Evolutionary conservation across 1,140 invertebrate species (phyloP).

Genomic region (Rhopalosiphum padi): DNA sequence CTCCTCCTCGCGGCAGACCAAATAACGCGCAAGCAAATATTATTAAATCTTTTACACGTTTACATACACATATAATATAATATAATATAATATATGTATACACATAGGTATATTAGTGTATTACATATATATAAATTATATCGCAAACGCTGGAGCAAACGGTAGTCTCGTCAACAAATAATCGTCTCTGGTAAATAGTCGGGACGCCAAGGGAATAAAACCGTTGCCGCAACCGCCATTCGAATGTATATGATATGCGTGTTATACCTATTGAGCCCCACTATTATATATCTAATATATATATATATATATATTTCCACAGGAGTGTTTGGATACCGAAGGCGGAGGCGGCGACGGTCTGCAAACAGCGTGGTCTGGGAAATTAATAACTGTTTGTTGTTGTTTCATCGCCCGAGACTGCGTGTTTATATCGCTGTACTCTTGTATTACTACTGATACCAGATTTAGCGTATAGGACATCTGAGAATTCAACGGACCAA

Average conservation of each 20-base stretch:
- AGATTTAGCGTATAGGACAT: background rate
- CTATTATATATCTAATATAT: background rate
- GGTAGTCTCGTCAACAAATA: conserved; percentile 39
- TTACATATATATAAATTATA: background rate
- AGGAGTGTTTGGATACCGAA: conserved; percentile 28
- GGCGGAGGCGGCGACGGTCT: background rate
- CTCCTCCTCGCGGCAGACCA: background rate
- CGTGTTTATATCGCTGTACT: background rate
- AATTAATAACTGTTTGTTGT: conserved; percentile 44
- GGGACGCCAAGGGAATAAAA: background rate
- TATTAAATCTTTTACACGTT: background rate
- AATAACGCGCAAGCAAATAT: background rate
- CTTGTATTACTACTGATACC: background rate
- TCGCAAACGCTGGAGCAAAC: background rate
- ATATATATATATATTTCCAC: background rate
- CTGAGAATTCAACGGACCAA: background rate
- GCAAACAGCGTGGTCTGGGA: conserved; percentile 2
- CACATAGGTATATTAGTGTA: background rate
- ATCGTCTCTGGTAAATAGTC: conserved; percentile 19
- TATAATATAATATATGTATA: background rate
- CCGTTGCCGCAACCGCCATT: background rate
- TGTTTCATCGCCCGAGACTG: background rate
- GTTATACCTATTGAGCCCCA: background rate
- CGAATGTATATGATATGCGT: background rate
- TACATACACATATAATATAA: background rate